Evolutionary conservation across 2,888 invertebrate species (phyloP).

Genomic region (Ichneumon xanthorius): DNA sequence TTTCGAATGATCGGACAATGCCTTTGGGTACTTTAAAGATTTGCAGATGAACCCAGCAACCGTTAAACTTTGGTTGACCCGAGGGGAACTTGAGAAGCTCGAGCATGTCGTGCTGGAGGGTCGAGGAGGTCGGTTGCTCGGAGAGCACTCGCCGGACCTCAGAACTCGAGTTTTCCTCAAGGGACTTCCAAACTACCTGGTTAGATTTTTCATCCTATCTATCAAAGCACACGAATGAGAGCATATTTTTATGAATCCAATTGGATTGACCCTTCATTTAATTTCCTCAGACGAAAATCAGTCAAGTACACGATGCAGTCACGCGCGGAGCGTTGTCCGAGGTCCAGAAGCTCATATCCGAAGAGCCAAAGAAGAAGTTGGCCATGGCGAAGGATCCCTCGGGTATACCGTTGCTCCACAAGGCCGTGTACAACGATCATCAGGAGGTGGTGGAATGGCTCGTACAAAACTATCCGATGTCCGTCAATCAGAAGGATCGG

Average conservation of each 20-base stretch:
- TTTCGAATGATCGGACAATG: neutral
- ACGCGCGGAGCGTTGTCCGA: slow-evolving; percentile 90
- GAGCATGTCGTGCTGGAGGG: slow-evolving; percentile 90
- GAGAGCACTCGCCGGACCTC: slow-evolving; percentile 88
- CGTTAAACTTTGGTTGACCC: slow-evolving; percentile 86
- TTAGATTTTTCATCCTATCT: slow-evolving; percentile 75
- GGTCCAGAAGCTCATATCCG: slow-evolving; percentile 86
- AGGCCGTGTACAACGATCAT: slow-evolving; percentile 92
- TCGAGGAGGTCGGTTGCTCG: slow-evolving; percentile 88
- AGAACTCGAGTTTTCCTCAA: slow-evolving; percentile 89
- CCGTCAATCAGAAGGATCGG: slow-evolving; percentile 89
- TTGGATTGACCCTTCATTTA: neutral
- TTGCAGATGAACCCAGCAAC: slow-evolving; percentile 86
- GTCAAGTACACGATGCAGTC: slow-evolving; percentile 91
- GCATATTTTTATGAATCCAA: neutral
- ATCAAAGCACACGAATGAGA: neutral
- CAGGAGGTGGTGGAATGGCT: slow-evolving; percentile 91
- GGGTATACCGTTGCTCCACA: slow-evolving; percentile 91
- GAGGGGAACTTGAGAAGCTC: slow-evolving; percentile 89
- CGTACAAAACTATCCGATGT: slow-evolving; percentile 88
- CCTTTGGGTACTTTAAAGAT: slow-evolving; percentile 78
- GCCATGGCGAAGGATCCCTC: slow-evolving; percentile 89
- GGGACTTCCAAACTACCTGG: slow-evolving; percentile 89
- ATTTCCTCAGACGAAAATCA: slow-evolving; percentile 88
- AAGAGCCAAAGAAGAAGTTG: slow-evolving; percentile 85